A percentile compares a stretch with the other conserved stretches of the same genome.
phyloP scores from a whole-genome alignment of 2,797 vertebrate species.

The Paguma larvata region DNA sequence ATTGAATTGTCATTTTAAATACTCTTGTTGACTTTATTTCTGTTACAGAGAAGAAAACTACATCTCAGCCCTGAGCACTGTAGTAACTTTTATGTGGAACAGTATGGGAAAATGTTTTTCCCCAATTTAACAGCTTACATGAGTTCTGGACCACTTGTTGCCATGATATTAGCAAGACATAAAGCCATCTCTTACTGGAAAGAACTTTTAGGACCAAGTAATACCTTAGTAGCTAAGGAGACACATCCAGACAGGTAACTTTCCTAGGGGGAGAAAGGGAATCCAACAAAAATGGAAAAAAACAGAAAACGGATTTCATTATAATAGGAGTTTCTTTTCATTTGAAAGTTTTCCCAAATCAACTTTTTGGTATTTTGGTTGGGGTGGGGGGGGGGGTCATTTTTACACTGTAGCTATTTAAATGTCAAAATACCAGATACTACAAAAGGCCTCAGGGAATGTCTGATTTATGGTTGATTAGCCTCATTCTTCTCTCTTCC shows the following conservation, averaged over 20 bases:
- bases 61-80: conserved; percentile 96
- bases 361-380: not conserved
- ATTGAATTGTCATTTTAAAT: conserved; percentile 65
- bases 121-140: conserved; percentile 96
- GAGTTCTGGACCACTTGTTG: conserved; percentile 96
- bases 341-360: conserved; percentile 41
- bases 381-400: rapidly evolving
- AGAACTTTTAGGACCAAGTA: conserved; percentile 94
- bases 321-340: not conserved
- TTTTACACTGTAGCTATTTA: conserved; percentile 43
- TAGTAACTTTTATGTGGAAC: conserved; percentile 96
- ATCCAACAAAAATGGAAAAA: conserved; percentile 32
- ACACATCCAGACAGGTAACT: conserved; percentile 94
- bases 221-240: conserved; percentile 91
- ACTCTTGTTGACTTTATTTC: conserved; percentile 70
- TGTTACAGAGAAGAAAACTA: conserved; percentile 92
- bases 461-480: conserved; percentile 30
- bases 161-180: conserved; percentile 92
- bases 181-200: conserved; percentile 94
- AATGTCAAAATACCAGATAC: conserved; percentile 8
- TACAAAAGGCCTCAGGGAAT: not conserved
- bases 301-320: not conserved
- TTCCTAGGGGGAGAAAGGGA: not conserved
- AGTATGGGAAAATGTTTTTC: conserved; percentile 95
- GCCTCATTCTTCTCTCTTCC: conserved; percentile 26